These are phyloP conservation scores for Drosophila nebulosa DNA, from an alignment of 1,140 invertebrate genomes.

Conservation along the genomic window DNA sequence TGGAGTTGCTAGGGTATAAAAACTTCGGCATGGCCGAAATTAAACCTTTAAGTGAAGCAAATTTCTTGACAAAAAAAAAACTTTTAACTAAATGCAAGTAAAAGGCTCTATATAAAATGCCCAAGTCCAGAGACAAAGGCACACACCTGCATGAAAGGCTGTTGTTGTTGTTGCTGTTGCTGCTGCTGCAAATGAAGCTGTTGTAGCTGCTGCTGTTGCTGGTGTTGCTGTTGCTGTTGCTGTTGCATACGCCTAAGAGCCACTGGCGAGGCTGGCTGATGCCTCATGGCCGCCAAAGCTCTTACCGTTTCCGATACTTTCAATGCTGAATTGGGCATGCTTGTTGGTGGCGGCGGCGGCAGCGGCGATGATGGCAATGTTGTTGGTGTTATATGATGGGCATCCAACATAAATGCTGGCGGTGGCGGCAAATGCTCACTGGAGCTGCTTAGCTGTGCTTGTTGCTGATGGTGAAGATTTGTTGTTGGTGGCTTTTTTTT, in stretches of 20 bases:
- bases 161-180: slow-evolving; percentile 28
- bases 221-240: slow-evolving; percentile 49
- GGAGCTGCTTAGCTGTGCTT: slow-evolving; percentile 56
- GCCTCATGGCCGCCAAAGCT: slow-evolving; percentile 90
- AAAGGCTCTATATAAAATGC: slow-evolving; percentile 5
- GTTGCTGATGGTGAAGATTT: slow-evolving; percentile 35
- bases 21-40: background rate
- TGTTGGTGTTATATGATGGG: background rate
- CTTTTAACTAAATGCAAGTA: background rate
- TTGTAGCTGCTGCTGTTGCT: slow-evolving; percentile 27
- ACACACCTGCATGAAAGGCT: slow-evolving; percentile 69
- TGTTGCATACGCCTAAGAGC: slow-evolving; percentile 83
- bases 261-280: slow-evolving; percentile 92
- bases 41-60: background rate
- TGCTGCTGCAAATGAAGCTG: slow-evolving; percentile 28
- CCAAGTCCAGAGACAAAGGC: slow-evolving; percentile 42
- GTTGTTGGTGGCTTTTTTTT: slow-evolving; percentile 22
- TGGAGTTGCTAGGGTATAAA: no score
- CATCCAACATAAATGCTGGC: slow-evolving; percentile 90
- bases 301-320: slow-evolving; percentile 94
- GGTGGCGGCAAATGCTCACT: slow-evolving; percentile 90
- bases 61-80: background rate
- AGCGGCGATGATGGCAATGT: slow-evolving; percentile 19
- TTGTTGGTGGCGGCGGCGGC: slow-evolving; percentile 30
- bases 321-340: slow-evolving; percentile 76